Evolutionary conservation across 2,888 invertebrate genomes (phyloP).

Genomic region (Chromoteleia sp.): DNA sequence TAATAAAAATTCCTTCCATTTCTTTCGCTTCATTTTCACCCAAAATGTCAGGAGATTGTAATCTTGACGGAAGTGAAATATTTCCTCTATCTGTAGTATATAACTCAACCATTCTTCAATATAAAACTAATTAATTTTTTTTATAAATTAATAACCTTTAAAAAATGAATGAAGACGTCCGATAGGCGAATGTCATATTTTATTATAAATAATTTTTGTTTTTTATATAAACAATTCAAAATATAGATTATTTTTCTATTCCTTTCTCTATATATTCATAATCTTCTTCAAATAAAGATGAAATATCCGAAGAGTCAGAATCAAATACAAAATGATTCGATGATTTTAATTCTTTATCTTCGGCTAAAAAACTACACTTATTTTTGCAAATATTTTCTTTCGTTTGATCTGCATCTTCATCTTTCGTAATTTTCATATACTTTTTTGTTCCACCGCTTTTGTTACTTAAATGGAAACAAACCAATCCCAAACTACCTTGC

Average conservation of each 20-base stretch:
- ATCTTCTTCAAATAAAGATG: not conserved
- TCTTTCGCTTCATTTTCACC: conserved; percentile 45
- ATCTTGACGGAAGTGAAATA: conserved; percentile 67
- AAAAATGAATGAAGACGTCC: not conserved
- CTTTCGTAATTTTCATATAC: conserved; percentile 12
- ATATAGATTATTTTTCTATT: conserved; percentile 41
- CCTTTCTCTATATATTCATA: not conserved
- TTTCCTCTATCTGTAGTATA: conserved; percentile 53
- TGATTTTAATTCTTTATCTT: conserved; percentile 26
- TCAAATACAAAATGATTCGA: conserved; percentile 36
- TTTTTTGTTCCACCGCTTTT: not conserved
- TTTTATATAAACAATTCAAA: no score
- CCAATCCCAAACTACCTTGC: conserved; percentile 71
- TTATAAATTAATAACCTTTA: not conserved
- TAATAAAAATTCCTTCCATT: conserved; percentile 68
- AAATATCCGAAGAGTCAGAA: conserved; percentile 34
- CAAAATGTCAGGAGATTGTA: conserved; percentile 72
- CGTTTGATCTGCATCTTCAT: not conserved
- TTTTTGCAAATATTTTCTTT: conserved; percentile 17
- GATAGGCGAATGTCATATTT: conserved; percentile 23
- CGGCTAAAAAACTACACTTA: conserved; percentile 2
- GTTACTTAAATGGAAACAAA: conserved; percentile 26
- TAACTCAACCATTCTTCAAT: conserved; percentile 3
- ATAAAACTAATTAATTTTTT: not conserved
- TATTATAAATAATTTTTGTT: not conserved